Percentiles rank a stretch among this genome's conserved stretches.
These are phyloP conservation scores for Ataeniobius toweri DNA, from an alignment of 2,797 vertebrate genomes.

Conservation along the genomic window DNA sequence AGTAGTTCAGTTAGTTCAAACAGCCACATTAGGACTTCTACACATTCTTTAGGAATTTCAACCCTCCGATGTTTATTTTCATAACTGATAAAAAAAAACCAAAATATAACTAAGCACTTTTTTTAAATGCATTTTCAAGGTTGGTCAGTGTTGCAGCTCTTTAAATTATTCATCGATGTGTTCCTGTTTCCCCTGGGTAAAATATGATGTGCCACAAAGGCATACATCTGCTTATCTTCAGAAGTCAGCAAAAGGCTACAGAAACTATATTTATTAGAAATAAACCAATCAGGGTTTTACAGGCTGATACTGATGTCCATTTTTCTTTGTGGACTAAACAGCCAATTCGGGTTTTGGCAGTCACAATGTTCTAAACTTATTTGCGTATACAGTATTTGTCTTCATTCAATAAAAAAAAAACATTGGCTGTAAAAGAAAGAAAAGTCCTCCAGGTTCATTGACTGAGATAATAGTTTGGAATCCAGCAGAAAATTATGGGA, in stretches of 20 bases:
- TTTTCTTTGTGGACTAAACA: not conserved
- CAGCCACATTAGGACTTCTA: slow-evolving; percentile 19
- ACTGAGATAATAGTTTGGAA: not conserved
- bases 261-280: not conserved
- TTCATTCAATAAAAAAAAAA: not conserved
- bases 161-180: too few relatives aligned
- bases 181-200: not conserved
- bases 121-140: not conserved
- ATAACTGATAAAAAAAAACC: too few relatives aligned
- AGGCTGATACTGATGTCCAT: not conserved
- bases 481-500: too few relatives aligned
- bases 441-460: not conserved
- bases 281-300: not conserved
- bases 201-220: not conserved
- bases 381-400: not conserved
- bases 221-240: not conserved
- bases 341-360: not conserved
- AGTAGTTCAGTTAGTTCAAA: slow-evolving; percentile 48
- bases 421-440: not conserved
- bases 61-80: not conserved
- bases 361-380: not conserved
- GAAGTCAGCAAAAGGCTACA: not conserved
- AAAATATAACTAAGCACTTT: not conserved
- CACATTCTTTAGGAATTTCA: slow-evolving; percentile 17
- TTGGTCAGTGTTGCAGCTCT: too few relatives aligned